A percentile compares a stretch with the other conserved stretches of the same genome.
Conservation (phyloP, 2,797 vertebrate species). For the Pelodytes ibericus region DNA sequence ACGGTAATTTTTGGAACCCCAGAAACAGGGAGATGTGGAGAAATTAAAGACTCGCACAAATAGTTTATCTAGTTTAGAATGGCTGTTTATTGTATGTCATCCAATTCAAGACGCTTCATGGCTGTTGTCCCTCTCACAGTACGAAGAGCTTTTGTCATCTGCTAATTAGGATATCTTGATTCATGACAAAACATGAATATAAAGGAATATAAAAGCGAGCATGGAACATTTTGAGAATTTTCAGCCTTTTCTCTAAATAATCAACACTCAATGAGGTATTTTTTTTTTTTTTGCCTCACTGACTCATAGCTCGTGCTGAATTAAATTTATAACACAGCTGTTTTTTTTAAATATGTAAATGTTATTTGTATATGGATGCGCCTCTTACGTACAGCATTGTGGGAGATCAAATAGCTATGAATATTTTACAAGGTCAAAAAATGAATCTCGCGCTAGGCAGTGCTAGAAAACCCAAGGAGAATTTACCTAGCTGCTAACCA, state of each 20-base stretch:
- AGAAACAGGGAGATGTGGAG: background rate
- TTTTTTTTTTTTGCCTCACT: constrained; percentile 3
- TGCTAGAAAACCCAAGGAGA: too few relatives aligned
- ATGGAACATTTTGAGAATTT: constrained; percentile 5
- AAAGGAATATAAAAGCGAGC: constrained; percentile 2
- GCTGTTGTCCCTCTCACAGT: constrained; percentile 10
- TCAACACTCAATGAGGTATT: constrained; percentile 8
- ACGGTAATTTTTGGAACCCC: background rate
- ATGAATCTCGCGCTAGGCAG: too few relatives aligned
- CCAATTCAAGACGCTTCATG: background rate
- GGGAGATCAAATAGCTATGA: background rate
- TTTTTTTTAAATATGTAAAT: background rate
- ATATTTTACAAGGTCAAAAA: background rate
- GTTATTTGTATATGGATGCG: background rate
- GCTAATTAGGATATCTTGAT: constrained; percentile 25
- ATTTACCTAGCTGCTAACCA: too few relatives aligned
- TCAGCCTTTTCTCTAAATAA: constrained; percentile 11
- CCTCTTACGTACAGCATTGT: background rate
- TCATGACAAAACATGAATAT: constrained; percentile 19
- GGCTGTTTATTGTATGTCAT: background rate
- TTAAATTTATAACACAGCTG: background rate
- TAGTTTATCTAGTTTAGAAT: background rate
- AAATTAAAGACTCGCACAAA: background rate
- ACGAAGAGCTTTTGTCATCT: background rate
- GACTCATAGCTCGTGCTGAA: background rate